Conservation (phyloP, 1,140 invertebrate species). For the Euglossa dilemma region DNA sequence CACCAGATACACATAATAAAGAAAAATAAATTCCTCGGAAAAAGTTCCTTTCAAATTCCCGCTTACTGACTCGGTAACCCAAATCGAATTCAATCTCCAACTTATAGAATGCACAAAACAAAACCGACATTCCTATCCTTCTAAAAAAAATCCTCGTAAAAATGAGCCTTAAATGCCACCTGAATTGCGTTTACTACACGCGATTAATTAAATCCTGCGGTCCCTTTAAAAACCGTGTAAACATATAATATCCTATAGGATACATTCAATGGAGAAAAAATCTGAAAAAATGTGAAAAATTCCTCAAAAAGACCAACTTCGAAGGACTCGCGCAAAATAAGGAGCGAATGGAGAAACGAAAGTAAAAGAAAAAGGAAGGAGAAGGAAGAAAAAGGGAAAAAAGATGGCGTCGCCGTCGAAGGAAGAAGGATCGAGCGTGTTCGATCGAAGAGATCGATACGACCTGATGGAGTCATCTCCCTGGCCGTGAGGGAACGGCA, state of each 20-base stretch:
- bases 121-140: too few species aligned
- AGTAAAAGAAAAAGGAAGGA: too few species aligned
- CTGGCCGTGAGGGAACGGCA: background rate
- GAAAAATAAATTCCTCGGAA: too few species aligned
- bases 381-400: background rate
- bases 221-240: background rate
- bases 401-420: too few species aligned
- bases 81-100: too few species aligned
- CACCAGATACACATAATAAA: too few species aligned
- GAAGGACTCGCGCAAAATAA: background rate
- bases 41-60: too few species aligned
- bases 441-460: slow-evolving; percentile 10
- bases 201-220: background rate
- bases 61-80: too few species aligned
- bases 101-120: too few species aligned
- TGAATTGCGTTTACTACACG: background rate
- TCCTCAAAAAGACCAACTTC: background rate
- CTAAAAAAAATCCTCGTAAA: too few species aligned
- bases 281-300: too few species aligned
- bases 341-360: background rate
- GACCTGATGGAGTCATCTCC: slow-evolving; percentile 1
- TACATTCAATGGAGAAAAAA: background rate
- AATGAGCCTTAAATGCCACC: background rate
- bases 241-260: background rate
- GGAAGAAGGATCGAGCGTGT: background rate